Evolutionary conservation across 2,888 invertebrate species (phyloP), one percentile per base, ranked within the genome.

Genomic region (Standfussiana lucernea): DNA sequence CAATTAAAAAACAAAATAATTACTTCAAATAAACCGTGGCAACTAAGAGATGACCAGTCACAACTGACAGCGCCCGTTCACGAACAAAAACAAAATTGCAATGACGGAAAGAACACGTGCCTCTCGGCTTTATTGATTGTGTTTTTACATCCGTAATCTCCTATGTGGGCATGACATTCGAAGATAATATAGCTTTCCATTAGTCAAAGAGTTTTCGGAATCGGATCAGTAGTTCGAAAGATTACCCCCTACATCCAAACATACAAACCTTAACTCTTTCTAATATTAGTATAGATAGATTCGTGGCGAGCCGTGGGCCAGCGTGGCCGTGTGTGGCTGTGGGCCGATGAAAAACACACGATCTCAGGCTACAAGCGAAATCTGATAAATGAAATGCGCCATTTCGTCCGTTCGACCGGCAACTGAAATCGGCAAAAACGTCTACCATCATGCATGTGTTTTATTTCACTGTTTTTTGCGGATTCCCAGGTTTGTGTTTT

Each of bases 341-440:
- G 70, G 62, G 45, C 72, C 80, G 75, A 86, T 80, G 84, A 89
- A 91, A 91, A 90, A 89, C 90, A 81, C 84, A 80, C 87, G 80
- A 81, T 82, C 79, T 79, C 80, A 45, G 78, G 73, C 62, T 86
- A 87, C 87, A 82, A 86, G 85, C 85, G 81, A 89, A 91, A 92
- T 91, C 92, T 91, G 92, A 92, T 92, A 91, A 91, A 87, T 87
- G 86, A 81, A 89, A 90, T 79, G 85, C 67, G 79, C 87, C 85
- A 85, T 84, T 79, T 66, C 69, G 70, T 45, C 78, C 83, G 77
- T 77, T 77, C 82, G 74, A 64, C 74, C 78, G 79, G 76, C 79
- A 73, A 83, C 85, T 82, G 72, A 75, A 77, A 82, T 86, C 83
- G 80, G 75, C 82, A 86, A 89, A 90, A 89, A 90, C 73, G 47